Evolutionary conservation across 2,797 vertebrate genomes (phyloP).

Genomic region (Peromyscus aztecus): DNA sequence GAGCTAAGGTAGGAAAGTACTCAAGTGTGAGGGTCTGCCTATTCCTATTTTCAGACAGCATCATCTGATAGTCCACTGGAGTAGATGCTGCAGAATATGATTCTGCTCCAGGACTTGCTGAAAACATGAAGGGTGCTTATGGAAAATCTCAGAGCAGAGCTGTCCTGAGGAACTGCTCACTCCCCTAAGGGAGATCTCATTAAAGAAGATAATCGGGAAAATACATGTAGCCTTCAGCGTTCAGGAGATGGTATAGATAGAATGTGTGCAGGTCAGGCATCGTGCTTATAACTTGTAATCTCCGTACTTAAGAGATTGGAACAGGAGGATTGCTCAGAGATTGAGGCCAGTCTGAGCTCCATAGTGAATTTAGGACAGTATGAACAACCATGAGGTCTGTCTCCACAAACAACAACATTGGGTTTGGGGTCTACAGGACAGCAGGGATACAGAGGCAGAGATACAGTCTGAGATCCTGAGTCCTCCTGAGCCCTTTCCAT

Average conservation of each 20-base stretch:
- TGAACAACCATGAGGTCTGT: neutral
- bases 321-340: neutral
- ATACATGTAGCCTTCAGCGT: neutral
- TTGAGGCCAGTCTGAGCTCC: neutral
- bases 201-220: neutral
- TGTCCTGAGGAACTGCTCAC: neutral
- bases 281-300: neutral
- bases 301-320: neutral
- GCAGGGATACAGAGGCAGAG: neutral
- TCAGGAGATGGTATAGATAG: neutral
- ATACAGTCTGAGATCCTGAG: neutral
- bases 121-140: neutral
- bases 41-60: neutral
- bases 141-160: neutral
- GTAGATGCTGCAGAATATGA: neutral
- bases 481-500: no score
- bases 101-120: neutral
- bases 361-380: neutral
- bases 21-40: neutral
- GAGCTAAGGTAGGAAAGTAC: neutral
- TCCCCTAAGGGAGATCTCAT: neutral
- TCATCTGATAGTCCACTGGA: neutral
- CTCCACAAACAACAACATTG: neutral
- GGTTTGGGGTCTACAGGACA: neutral
- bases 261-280: neutral